These are phyloP conservation scores for Torymus aiolomorphi DNA, from an alignment of 2,888 invertebrate species.

Conservation along the genomic window DNA sequence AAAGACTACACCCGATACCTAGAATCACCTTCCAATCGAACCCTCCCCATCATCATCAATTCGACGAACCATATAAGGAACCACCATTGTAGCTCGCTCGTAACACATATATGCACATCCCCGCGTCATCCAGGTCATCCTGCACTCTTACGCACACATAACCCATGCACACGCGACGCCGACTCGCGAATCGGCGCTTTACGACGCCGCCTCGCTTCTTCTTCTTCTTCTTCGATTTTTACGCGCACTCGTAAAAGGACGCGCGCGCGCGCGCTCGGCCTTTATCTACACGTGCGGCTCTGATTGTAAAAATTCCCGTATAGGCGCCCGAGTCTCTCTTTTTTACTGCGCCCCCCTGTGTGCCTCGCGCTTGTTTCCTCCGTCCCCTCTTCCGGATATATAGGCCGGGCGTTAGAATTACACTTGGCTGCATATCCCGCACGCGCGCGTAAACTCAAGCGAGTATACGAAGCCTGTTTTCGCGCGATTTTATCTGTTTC, in stretches of 20 bases:
- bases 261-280: neutral
- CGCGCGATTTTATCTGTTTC: neutral
- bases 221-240: slow-evolving; percentile 31
- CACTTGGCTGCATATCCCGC: neutral
- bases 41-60: too few relatives aligned
- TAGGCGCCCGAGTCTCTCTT: neutral
- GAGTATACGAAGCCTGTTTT: neutral
- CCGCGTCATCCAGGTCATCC: too few relatives aligned
- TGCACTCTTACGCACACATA: too few relatives aligned
- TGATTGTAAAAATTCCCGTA: slow-evolving; percentile 33
- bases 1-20: too few relatives aligned
- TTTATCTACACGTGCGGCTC: slow-evolving; percentile 2
- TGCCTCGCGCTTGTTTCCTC: neutral
- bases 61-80: too few relatives aligned
- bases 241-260: slow-evolving; percentile 29
- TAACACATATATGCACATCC: too few relatives aligned
- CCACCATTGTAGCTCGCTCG: too few relatives aligned
- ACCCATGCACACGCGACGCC: too few relatives aligned
- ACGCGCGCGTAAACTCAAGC: neutral
- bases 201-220: slow-evolving; percentile 16
- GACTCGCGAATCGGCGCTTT: slow-evolving; percentile 23
- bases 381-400: neutral
- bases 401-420: neutral
- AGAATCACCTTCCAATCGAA: too few relatives aligned
- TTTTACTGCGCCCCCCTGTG: slow-evolving; percentile 8